Base-by-base conservation (phyloP, 2,888 invertebrate genomes). In the Parnassius smintheus region DNA sequence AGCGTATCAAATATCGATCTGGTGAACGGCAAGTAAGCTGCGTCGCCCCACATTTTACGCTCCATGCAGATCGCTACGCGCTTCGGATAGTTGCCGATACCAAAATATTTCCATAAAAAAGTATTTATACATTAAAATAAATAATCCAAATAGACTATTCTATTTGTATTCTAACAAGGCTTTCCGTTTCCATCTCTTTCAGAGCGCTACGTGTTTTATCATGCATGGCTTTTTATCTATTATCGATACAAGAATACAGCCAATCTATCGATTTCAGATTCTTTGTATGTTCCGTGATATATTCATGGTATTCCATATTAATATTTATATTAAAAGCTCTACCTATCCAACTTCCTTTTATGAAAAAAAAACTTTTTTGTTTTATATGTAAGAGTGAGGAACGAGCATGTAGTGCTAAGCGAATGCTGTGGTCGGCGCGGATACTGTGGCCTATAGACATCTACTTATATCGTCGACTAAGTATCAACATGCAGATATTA, bases 1-100 rank as follows among this genome's bases (percentile, higher is more conserved):
- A 82, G 85, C 84, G 88, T 89, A 87, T 88, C 84, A 82, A 80
- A 84, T 88, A 90, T 90, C 87, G 88, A 89, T 89, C 85, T 83
- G 75, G 80, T 77, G 83, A 83, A 77, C 78, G 84, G 81, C 79
- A 64, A 64, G 46, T 86, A 81, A 83, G 81, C 81, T 82, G 80
- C 81, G 83, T 81, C 80, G 83, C 81, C 80, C 84, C 78, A 81
- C 87, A 85, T 88, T 89, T 88, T 85, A 79, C 83, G 83, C 83
- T 81, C 73, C 49, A 79, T 77, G 82, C 79, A 77, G 81, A 83
- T 82, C 78, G 78, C 77, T 75, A 74, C 75, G 76, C 75, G 75
- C 50, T 58, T 73, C 35, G 35, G 12, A 41, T 44, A 45, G 35
- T 11, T 44, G 56, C 35, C 25, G 42, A 45, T 35, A 35, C 46